phyloP scores from a whole-genome alignment of 2,113 vertebrate species.

The Nanorana parkeri region DNA sequence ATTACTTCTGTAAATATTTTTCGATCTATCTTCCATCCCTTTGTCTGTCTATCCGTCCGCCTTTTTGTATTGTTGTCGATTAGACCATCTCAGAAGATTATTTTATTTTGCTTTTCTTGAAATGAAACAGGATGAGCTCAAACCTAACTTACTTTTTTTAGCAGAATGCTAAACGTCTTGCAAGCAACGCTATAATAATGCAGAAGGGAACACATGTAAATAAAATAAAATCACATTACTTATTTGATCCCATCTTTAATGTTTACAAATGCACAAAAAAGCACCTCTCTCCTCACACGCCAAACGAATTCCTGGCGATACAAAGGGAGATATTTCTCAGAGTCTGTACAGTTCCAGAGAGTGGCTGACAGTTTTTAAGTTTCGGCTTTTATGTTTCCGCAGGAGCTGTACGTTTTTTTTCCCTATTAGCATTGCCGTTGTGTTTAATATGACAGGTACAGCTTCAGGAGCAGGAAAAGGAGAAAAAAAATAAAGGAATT shows the following conservation, averaged over 20 bases:
- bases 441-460: slow-evolving; percentile 70
- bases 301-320: background rate
- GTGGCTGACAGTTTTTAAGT: slow-evolving; percentile 68
- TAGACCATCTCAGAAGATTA: too few species aligned
- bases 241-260: slow-evolving; percentile 71
- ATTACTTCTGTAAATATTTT: too few species aligned
- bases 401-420: slow-evolving; percentile 60
- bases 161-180: background rate
- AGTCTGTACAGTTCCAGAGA: slow-evolving; percentile 6
- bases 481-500: slow-evolving; percentile 47
- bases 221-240: slow-evolving; percentile 65
- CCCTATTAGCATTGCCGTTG: slow-evolving; percentile 66
- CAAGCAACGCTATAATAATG: slow-evolving; percentile 13
- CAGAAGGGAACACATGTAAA: slow-evolving; percentile 70
- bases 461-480: slow-evolving; percentile 61
- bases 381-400: slow-evolving; percentile 65
- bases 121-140: too few species aligned
- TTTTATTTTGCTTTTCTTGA: too few species aligned
- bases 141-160: background rate
- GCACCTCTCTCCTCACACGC: background rate
- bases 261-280: slow-evolving; percentile 70
- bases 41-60: too few species aligned
- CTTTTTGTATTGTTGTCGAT: too few species aligned
- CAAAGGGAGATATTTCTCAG: slow-evolving; percentile 31
- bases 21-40: too few species aligned